These are phyloP conservation scores for Clarias fuscus DNA, from an alignment of 2,797 vertebrate species.

Conservation along the genomic window DNA sequence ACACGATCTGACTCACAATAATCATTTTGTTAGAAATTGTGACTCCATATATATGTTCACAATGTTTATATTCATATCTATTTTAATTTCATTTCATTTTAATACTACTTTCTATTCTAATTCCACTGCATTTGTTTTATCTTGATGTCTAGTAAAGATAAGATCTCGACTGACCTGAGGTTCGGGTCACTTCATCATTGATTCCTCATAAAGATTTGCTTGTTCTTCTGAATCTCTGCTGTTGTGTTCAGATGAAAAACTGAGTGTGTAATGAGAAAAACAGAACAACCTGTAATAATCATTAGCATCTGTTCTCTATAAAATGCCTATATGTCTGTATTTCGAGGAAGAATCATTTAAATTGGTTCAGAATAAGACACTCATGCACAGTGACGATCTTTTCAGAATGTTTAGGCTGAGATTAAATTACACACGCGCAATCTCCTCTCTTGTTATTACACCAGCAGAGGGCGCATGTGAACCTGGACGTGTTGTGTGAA, in stretches of 20 bases:
- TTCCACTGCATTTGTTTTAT: not conserved
- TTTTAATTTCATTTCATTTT: not conserved
- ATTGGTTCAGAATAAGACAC: not conserved
- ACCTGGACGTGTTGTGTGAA: not conserved
- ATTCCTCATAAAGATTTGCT: not conserved
- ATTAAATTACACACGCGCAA: not conserved
- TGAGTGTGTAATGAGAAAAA: not conserved
- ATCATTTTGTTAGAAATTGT: not conserved
- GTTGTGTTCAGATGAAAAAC: not conserved
- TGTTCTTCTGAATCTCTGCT: not conserved
- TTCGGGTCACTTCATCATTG: not conserved
- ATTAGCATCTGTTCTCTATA: not conserved
- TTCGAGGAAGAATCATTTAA: not conserved
- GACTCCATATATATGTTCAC: too few species aligned
- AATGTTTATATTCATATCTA: not conserved
- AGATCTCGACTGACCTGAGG: not conserved
- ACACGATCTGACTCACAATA: not conserved
- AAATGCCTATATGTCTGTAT: not conserved
- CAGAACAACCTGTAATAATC: not conserved
- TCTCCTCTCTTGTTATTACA: not conserved
- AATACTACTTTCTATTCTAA: not conserved
- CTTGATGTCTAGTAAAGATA: not conserved
- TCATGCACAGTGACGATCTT: not conserved
- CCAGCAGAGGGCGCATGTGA: not conserved
- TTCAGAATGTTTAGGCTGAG: not conserved